Conservation (phyloP, 2,888 invertebrate genomes). For the Drosophila longiperda region DNA sequence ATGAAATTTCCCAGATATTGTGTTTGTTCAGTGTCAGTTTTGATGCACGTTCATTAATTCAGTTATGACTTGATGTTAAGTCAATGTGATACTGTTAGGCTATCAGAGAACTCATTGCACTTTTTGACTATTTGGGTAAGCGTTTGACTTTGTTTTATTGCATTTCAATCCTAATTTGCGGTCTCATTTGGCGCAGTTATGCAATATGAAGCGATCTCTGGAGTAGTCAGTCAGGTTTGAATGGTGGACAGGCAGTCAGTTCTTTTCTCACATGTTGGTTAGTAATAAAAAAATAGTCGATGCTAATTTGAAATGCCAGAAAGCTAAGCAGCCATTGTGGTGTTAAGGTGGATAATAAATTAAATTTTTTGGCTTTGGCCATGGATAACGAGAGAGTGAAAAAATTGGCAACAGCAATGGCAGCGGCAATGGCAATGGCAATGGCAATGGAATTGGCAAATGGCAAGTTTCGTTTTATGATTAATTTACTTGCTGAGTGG, state of each 20-base stretch:
- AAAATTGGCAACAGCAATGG: constrained; percentile 2
- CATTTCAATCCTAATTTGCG: constrained; percentile 68
- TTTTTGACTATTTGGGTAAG: constrained; percentile 40
- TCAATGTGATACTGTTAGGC: constrained; percentile 21
- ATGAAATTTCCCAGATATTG: not conserved
- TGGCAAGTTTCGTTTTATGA: constrained; percentile 70
- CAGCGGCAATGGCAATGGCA: constrained; percentile 12
- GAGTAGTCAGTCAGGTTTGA: constrained; percentile 34
- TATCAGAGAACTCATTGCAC: constrained; percentile 5
- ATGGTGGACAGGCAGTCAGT: not conserved
- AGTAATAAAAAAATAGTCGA: constrained; percentile 51
- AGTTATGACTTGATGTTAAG: not conserved
- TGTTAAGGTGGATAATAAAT: constrained; percentile 46
- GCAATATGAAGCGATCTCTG: constrained; percentile 12
- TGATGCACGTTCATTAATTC: not conserved
- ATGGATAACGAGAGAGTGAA: constrained; percentile 5
- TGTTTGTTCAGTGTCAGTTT: not conserved
- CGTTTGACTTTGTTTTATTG: constrained; percentile 56
- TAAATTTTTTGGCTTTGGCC: constrained; percentile 48
- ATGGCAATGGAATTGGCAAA: constrained; percentile 29
- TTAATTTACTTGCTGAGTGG: constrained; percentile 80
- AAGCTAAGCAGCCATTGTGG: constrained; percentile 19
- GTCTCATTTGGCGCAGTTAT: constrained; percentile 54
- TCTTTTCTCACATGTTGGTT: constrained; percentile 54
- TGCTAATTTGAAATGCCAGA: constrained; percentile 39